Evolutionary conservation across 64 coral and sea anemone genomes (phyloP).

Genomic region (Orbicella faveolata): DNA sequence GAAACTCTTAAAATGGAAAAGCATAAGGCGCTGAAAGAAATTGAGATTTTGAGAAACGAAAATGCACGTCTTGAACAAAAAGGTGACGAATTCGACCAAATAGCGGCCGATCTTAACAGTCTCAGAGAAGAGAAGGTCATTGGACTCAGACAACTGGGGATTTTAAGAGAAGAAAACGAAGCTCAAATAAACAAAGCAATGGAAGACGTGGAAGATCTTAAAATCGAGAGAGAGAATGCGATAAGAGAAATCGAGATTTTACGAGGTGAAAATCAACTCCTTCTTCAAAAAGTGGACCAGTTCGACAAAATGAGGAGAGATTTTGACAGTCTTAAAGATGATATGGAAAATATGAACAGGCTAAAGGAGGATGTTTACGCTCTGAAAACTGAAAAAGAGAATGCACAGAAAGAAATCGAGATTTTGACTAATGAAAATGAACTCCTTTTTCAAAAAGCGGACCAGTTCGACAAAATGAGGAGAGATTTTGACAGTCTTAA

Average conservation of each 20-base stretch:
- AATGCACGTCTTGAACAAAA: background rate
- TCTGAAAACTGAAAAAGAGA: conserved; percentile 22
- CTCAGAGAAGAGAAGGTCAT: background rate
- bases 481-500: conserved; percentile 29
- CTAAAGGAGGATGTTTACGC: background rate
- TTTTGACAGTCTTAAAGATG: conserved; percentile 17
- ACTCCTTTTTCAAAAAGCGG: conserved; percentile 20
- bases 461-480: conserved; percentile 31
- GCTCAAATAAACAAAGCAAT: background rate
- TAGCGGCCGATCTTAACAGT: background rate
- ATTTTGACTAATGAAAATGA: conserved; percentile 27
- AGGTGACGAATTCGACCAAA: conserved; percentile 9
- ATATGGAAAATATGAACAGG: background rate
- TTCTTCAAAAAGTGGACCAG: conserved; percentile 30
- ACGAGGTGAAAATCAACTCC: conserved; percentile 25
- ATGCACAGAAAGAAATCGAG: background rate
- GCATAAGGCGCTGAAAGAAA: background rate
- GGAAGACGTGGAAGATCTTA: background rate
- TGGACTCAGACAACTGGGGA: background rate
- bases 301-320: conserved; percentile 31
- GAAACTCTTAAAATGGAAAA: background rate
- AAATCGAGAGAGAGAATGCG: background rate
- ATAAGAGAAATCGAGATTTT: background rate
- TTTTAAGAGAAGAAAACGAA: conserved; percentile 1
- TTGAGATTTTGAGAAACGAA: conserved; percentile 6